phyloP scores from a whole-genome alignment of 1,140 invertebrate species.

The Trinorchestia longiramus region DNA sequence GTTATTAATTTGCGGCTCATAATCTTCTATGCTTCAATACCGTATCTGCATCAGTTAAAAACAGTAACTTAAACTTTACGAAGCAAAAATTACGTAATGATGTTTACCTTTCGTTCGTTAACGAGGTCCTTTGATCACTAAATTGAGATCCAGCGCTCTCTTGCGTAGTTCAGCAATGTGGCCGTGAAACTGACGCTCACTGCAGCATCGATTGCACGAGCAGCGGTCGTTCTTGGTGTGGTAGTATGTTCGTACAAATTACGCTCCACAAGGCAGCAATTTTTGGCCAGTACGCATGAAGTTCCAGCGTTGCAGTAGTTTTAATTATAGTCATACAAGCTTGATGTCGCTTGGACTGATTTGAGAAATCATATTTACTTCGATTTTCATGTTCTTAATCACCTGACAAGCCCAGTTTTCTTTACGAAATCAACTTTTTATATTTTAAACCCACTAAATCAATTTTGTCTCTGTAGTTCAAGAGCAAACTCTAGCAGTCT shows the following conservation, averaged over 20 bases:
- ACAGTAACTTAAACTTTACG: not conserved
- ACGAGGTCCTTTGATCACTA: slow-evolving; percentile 13
- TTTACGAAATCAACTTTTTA: not conserved
- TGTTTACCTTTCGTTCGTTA: slow-evolving; percentile 31
- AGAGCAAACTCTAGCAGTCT: not conserved
- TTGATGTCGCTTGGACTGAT: not conserved
- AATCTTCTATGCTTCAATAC: not conserved
- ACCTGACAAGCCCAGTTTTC: not conserved
- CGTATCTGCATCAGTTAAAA: not conserved
- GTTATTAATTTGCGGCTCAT: not conserved
- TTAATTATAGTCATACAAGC: not conserved
- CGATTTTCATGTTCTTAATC: not conserved
- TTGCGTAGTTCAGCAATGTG: too few species aligned
- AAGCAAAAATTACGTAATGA: slow-evolving; percentile 17
- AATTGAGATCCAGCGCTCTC: not conserved
- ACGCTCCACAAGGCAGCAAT: not conserved
- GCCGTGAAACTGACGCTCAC: not conserved
- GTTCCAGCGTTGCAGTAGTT: not conserved
- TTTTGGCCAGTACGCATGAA: not conserved
- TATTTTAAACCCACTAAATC: not conserved
- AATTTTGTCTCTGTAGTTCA: not conserved
- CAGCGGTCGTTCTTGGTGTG: not conserved
- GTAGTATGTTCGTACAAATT: not conserved
- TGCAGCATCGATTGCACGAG: not conserved
- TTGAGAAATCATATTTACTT: not conserved